Percentiles rank a stretch among this genome's conserved stretches.
These are phyloP conservation scores for Balaeniceps rex DNA, from an alignment of 2,113 vertebrate genomes.

Conservation along the genomic window DNA sequence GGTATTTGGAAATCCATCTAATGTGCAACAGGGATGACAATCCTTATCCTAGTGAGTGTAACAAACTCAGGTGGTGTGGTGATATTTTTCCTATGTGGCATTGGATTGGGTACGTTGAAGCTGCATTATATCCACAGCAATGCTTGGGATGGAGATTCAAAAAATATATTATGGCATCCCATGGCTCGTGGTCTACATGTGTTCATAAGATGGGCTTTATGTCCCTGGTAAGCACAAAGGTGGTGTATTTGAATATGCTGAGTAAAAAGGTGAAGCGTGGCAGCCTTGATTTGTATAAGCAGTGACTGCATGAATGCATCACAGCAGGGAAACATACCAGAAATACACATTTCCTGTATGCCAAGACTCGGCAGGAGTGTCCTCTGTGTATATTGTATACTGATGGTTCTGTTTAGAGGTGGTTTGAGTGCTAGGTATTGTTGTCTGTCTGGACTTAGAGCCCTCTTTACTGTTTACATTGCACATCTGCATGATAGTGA, in stretches of 20 bases:
- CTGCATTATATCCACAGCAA: neutral
- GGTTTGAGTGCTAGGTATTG: too few relatives aligned
- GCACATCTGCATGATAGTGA: neutral
- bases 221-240: neutral
- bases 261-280: neutral
- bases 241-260: neutral
- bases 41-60: neutral
- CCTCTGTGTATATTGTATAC: neutral
- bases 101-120: neutral
- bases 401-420: neutral
- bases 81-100: neutral
- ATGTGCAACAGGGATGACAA: neutral
- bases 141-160: neutral
- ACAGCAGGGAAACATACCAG: neutral
- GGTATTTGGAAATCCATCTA: neutral
- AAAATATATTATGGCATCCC: neutral
- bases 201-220: neutral
- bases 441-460: neutral
- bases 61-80: neutral
- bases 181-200: neutral
- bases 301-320: rapidly evolving
- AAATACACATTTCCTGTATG: rapidly evolving
- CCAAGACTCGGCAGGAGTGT: rapidly evolving
- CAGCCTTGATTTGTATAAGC: neutral
- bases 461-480: neutral